Evolutionary conservation across 2,113 vertebrate genomes (phyloP).

Genomic region (Hydropotes inermis): DNA sequence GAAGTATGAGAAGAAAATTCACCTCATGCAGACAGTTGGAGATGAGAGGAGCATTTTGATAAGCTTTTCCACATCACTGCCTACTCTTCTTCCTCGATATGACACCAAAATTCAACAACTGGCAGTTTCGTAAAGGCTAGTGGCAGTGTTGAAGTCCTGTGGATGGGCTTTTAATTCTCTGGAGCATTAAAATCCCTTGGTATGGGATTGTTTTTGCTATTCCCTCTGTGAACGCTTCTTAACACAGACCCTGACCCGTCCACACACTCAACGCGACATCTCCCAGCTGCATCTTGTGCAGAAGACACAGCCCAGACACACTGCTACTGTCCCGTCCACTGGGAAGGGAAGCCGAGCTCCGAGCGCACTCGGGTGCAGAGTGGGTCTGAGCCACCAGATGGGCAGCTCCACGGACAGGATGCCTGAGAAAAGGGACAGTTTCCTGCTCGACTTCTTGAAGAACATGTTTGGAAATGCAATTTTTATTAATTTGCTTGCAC

Average conservation of each 20-base stretch:
- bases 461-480: background rate
- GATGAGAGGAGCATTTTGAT: too few species aligned
- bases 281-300: accelerated
- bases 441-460: background rate
- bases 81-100: background rate
- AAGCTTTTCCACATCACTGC: background rate
- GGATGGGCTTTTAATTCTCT: background rate
- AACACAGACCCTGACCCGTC: accelerated
- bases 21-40: accelerated
- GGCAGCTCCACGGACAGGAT: accelerated
- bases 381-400: accelerated
- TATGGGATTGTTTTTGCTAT: background rate
- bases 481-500: background rate
- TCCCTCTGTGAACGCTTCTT: background rate
- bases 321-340: background rate
- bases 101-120: background rate
- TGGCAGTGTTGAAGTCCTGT: accelerated
- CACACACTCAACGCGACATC: accelerated
- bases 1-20: background rate
- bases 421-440: background rate
- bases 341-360: accelerated
- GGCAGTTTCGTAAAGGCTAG: accelerated
- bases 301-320: background rate
- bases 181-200: background rate
- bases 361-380: accelerated